Percentiles rank a stretch among this genome's conserved stretches.
Evolutionary conservation across 2,888 invertebrate species (phyloP).

Genomic region (Bugula neritina): DNA sequence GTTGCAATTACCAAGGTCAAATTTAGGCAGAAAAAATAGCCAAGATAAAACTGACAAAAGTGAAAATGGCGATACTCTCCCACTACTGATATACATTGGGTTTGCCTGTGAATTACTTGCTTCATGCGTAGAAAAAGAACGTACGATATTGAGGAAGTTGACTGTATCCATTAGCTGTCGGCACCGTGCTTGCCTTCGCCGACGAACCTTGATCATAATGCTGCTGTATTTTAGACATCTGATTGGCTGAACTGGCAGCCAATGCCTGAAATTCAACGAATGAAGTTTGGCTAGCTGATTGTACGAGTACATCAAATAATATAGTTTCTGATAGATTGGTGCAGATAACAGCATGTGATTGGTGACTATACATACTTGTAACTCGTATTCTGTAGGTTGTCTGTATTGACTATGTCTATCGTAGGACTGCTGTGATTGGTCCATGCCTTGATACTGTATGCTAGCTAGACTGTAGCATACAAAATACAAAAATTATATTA

Average conservation of each 20-base stretch:
- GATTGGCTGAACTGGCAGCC: slow-evolving; percentile 23
- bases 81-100: too few relatives aligned
- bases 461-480: slow-evolving; percentile 17
- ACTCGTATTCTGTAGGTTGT: slow-evolving; percentile 21
- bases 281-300: too few relatives aligned
- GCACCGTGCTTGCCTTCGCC: not conserved
- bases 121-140: too few relatives aligned
- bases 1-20: too few relatives aligned
- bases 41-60: too few relatives aligned
- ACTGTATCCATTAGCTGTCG: slow-evolving; percentile 1
- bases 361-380: too few relatives aligned
- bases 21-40: too few relatives aligned
- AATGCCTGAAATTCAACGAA: slow-evolving; percentile 1
- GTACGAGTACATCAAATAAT: too few relatives aligned
- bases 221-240: slow-evolving; percentile 6
- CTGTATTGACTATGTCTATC: slow-evolving; percentile 12
- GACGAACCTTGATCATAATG: not conserved
- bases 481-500: not conserved
- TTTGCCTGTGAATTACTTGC: too few relatives aligned
- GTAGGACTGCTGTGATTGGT: not conserved
- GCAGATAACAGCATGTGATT: too few relatives aligned
- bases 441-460: slow-evolving; percentile 14
- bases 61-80: too few relatives aligned
- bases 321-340: too few relatives aligned
- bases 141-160: slow-evolving; percentile 30